Evolutionary conservation across 2,113 vertebrate species (phyloP), one percentile per base, ranked within the genome.

Genomic region (Tupaia chinensis): DNA sequence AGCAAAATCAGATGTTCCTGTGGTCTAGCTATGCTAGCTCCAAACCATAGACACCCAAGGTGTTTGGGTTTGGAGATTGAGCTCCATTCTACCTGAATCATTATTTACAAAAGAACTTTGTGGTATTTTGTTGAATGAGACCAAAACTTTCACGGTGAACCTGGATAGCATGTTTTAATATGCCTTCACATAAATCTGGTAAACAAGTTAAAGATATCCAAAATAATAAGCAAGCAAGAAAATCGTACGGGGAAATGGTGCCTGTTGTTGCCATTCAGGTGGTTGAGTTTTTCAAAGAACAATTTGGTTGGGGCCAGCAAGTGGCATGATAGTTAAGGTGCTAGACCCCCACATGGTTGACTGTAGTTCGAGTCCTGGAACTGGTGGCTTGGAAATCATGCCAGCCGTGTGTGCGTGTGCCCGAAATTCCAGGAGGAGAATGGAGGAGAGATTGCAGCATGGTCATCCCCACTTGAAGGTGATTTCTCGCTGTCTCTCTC

Each of bases 181-280:
- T 97, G 98, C 97, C 97, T 96, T 98, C 96, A 97, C 98, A 98
- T 96, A 98, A 72, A 95, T 96, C 95, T 93, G 96, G 98, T 97
- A 98, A 98, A 98, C 98, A 98, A 98, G 96, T 72, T 34, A 0
- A 9, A 93, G 82, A 82, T 98, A 98, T 97, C 95, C 97, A 98
- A 98, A 98, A 98, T 96, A 98, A 95, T 97, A 97, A 92, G 95
- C 88, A 92, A 95, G 93, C 93, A 78, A 97, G 79, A 96, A 98
- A 98, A 98, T 93, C 95, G 98, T 96, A 73, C 66, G 15, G 54
- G 97, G 93, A 93, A 97, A 97, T 54, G 68, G 66, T 63, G 68
- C 68, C 91, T 91, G 79, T 82, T 93, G 78, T 73, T 98, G 92
- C 72, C 97, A 94, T 60, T 96, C 96, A 91, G 11, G 34, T 72